These are phyloP conservation scores for Charadrius vociferus DNA, from an alignment of 2,113 vertebrate species.

Conservation along the genomic window DNA sequence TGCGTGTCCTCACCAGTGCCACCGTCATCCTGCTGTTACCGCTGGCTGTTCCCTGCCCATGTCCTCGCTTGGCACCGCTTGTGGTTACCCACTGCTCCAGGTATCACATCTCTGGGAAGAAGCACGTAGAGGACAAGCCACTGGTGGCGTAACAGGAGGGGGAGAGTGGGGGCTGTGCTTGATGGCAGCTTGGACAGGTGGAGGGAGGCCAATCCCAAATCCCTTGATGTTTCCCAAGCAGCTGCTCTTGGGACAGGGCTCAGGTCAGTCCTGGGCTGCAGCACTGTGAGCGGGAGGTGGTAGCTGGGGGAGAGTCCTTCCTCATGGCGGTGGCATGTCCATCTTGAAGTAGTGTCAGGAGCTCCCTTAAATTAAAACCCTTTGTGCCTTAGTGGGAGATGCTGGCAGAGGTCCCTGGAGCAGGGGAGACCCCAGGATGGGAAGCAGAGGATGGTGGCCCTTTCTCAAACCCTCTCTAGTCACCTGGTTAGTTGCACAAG, in stretches of 20 bases:
- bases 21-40: rapidly evolving
- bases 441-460: neutral
- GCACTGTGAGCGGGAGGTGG: neutral
- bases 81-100: rapidly evolving
- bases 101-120: rapidly evolving
- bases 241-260: neutral
- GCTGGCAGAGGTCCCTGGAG: neutral
- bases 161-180: neutral
- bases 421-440: neutral
- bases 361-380: neutral
- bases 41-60: neutral
- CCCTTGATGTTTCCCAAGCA: neutral
- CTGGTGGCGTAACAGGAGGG: neutral
- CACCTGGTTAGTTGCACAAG: neutral
- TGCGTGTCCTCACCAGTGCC: rapidly evolving
- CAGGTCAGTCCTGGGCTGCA: neutral
- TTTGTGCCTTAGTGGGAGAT: neutral
- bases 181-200: neutral
- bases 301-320: neutral
- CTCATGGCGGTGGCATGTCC: rapidly evolving
- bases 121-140: neutral
- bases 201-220: neutral
- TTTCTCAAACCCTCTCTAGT: neutral
- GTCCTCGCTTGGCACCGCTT: rapidly evolving
- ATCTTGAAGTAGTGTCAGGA: neutral